A percentile compares a stretch with the other conserved stretches of the same genome.
Evolutionary conservation across 2,113 vertebrate species (phyloP).

Genomic region (Apus apus): DNA sequence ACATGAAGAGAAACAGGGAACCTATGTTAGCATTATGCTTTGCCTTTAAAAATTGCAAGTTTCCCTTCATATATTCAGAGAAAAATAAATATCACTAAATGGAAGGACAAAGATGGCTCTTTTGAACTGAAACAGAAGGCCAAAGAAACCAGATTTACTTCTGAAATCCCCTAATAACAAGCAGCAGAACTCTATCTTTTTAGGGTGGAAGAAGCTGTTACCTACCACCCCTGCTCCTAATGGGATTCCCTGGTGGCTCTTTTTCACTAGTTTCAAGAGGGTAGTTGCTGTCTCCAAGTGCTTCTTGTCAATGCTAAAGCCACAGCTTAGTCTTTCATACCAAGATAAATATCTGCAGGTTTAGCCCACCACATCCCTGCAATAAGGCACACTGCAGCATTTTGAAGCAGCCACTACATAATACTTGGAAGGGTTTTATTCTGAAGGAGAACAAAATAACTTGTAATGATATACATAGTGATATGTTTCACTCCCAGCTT

Average conservation of each 20-base stretch:
- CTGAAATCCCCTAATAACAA: background rate
- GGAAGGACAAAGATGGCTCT: background rate
- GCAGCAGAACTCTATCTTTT: background rate
- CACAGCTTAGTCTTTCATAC: slow-evolving; percentile 9
- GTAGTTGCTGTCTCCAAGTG: background rate
- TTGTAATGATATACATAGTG: background rate
- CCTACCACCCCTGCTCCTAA: background rate
- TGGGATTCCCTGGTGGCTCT: slow-evolving; percentile 20
- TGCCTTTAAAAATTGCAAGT: background rate
- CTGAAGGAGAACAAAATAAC: background rate
- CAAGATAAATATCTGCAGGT: background rate
- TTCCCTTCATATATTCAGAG: background rate
- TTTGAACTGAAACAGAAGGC: background rate
- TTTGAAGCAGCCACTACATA: background rate
- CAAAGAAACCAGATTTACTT: background rate
- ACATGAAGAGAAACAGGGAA: background rate
- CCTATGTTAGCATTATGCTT: background rate
- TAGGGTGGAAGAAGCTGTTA: background rate
- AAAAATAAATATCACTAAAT: background rate
- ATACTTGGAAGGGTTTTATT: background rate
- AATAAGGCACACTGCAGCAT: background rate
- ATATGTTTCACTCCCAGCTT: background rate
- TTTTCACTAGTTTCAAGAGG: slow-evolving; percentile 39
- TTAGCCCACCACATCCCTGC: background rate
- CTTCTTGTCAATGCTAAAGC: background rate